Evolutionary conservation across 1,140 invertebrate species (phyloP), one percentile per base, ranked within the genome.

Genomic region (Drosophila ironensis): DNA sequence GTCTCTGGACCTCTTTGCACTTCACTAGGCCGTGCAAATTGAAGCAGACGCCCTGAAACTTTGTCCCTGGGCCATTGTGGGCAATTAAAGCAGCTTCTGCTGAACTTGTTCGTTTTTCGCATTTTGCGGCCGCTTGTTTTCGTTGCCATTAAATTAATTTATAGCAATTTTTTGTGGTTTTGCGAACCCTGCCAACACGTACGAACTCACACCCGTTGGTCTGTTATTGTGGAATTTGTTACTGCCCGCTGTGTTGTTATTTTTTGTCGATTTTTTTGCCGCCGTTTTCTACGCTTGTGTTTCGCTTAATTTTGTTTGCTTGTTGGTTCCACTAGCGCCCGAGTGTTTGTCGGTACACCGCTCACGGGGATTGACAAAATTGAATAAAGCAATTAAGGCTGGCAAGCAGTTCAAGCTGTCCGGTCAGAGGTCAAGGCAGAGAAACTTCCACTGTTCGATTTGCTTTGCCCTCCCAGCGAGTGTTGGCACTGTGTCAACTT

Each of bases 131-230:
- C 33, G 27, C 57, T 48, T 48, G 56, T 46, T 67, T 46, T 66
- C 56, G 28, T 51, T 71, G 48, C 38, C 59, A 76, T 66, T 76
- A 72, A 71, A 67, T 72, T 54, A 68, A 77, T 77, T 77, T 77
- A 72, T 77, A 72, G 41, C 40, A 48, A 60, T 67, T 77, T 59
- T 22, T 53, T 41, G 17, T 25, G 27, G 25, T 57, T 37, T 17
- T 45, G 17, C 0, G 9, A 4, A 4, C 33, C 4, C 6, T 37
- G 38, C 63, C 46, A 71, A 24, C 50, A 42, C 24, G 11, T 16
- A 47, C 25, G 12, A 16, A n/a, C n/a, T n/a, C n/a, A n/a, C n/a
- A n/a, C n/a, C n/a, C n/a, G n/a, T n/a, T 50, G 42, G 24, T 28
- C 11, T 51, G 45, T 28, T 47, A 14, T 54, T 44, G 51, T 50